Percentiles rank a stretch among this genome's conserved stretches.
Evolutionary conservation across 2,797 vertebrate species (phyloP).

Genomic region (Otolemur crassicaudatus): DNA sequence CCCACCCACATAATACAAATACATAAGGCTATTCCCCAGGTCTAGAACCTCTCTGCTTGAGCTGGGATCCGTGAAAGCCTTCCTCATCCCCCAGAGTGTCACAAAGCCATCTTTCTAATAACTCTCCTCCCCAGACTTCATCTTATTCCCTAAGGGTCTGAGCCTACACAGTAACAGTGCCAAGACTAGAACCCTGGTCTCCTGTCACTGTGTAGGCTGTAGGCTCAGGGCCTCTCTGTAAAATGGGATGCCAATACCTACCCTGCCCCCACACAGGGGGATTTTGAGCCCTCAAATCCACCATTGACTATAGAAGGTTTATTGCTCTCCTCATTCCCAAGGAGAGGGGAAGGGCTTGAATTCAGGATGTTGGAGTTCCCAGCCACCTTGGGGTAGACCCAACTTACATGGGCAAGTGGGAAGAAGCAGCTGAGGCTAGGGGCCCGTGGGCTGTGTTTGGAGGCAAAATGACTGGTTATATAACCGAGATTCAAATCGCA

Average conservation of each 20-base stretch:
- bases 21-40: neutral
- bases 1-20: neutral
- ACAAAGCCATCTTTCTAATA: constrained; percentile 14
- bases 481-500: constrained; percentile 40
- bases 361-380: neutral
- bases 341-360: neutral
- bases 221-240: neutral
- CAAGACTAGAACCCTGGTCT: neutral
- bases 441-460: constrained; percentile 25
- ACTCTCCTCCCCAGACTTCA: neutral
- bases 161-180: too few species aligned
- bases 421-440: neutral
- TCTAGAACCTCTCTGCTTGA: neutral
- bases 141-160: neutral
- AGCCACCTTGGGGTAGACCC: neutral
- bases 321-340: neutral
- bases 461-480: constrained; percentile 59
- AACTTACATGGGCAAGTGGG: constrained; percentile 15
- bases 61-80: neutral
- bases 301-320: neutral
- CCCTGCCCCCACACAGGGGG: neutral
- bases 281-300: neutral
- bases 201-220: neutral
- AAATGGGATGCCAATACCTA: neutral
- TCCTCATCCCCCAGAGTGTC: neutral